Conservation (phyloP, 2,113 vertebrate species). For the Excalfactoria chinensis region DNA sequence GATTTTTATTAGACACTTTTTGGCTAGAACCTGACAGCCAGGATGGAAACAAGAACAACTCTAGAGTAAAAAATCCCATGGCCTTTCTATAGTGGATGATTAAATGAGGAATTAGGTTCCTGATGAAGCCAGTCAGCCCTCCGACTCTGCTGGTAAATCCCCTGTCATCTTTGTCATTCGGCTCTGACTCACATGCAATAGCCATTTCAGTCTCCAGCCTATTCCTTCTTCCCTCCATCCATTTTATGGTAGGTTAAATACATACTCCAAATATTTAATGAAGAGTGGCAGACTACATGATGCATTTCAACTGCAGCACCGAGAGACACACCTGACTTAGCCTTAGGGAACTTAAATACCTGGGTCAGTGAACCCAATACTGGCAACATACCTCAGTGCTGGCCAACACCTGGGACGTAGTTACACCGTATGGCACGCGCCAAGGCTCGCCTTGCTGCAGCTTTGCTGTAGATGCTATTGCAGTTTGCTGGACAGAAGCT, state of each 20-base stretch:
- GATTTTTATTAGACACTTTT: too few species aligned
- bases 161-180: slow-evolving; percentile 1
- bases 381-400: not conserved
- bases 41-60: not conserved
- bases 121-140: not conserved
- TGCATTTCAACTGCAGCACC: not conserved
- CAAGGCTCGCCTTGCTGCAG: not conserved
- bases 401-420: not conserved
- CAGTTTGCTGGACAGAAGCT: not conserved
- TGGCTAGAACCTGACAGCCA: not conserved
- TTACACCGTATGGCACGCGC: not conserved
- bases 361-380: not conserved
- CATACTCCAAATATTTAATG: not conserved
- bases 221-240: not conserved
- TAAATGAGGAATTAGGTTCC: slow-evolving; percentile 1
- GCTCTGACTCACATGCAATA: slow-evolving; percentile 10
- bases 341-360: not conserved
- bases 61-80: not conserved
- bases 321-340: slow-evolving; percentile 6
- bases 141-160: slow-evolving; percentile 3
- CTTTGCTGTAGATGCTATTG: not conserved
- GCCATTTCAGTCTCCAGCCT: not conserved
- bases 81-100: slow-evolving; percentile 7
- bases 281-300: not conserved
- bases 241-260: not conserved